Conservation (phyloP, 2,797 vertebrate genomes). For the Acanthurus lineatus region DNA sequence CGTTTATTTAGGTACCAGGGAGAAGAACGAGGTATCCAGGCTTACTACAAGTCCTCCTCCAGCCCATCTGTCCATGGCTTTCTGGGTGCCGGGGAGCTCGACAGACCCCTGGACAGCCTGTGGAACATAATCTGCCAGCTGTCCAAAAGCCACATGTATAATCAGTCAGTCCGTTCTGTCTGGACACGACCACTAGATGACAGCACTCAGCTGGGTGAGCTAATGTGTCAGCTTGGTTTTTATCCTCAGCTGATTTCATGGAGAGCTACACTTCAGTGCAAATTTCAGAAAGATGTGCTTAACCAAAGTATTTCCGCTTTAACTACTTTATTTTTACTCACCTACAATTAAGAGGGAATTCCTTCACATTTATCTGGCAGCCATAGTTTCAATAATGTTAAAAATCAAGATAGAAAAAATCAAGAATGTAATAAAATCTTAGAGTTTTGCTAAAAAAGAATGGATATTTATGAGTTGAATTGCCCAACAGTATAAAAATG, state of each 20-base stretch:
- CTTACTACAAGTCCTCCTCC: constrained; percentile 92
- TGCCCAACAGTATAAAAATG: too few relatives aligned
- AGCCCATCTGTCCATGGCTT: constrained; percentile 91
- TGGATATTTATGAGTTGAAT: too few relatives aligned
- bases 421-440: too few relatives aligned
- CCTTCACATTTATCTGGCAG: background rate
- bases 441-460: too few relatives aligned
- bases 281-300: background rate
- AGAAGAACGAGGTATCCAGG: constrained; percentile 89
- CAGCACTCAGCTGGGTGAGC: constrained; percentile 93
- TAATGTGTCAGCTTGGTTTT: background rate
- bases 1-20: constrained; percentile 88
- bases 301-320: too few relatives aligned
- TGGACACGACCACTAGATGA: constrained; percentile 92
- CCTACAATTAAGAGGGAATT: background rate
- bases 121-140: constrained; percentile 92
- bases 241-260: background rate
- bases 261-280: background rate
- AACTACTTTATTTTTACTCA: background rate
- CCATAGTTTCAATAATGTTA: too few relatives aligned
- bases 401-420: too few relatives aligned
- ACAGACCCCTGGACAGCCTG: constrained; percentile 86
- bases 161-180: constrained; percentile 89
- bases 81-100: constrained; percentile 91
- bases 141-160: constrained; percentile 90